Conservation (phyloP, 1,140 invertebrate genomes). For the Pteromalus puparum region DNA sequence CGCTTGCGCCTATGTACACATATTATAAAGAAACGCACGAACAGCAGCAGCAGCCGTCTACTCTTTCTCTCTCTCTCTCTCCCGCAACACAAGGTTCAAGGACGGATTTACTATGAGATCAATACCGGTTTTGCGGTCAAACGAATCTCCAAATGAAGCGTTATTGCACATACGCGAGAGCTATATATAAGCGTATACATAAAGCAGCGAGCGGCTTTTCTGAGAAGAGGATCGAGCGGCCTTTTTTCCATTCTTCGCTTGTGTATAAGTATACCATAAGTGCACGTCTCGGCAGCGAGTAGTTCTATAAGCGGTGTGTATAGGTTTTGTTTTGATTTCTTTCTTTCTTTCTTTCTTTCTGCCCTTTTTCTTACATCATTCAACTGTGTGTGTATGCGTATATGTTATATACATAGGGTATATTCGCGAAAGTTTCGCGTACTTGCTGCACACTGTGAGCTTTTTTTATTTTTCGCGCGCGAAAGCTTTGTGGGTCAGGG, state of each 20-base stretch:
- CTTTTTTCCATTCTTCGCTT: neutral
- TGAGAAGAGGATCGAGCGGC: neutral
- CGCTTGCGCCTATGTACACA: slow-evolving; percentile 9
- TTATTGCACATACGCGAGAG: neutral
- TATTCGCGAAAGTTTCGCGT: neutral
- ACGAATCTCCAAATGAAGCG: slow-evolving; percentile 9
- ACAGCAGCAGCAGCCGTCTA: neutral
- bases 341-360: neutral
- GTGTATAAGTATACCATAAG: neutral
- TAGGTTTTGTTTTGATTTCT: neutral
- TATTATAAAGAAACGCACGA: neutral
- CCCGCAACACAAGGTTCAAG: slow-evolving; percentile 25
- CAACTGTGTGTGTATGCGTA: too few species aligned
- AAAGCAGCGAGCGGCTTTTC: neutral
- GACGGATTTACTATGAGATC: slow-evolving; percentile 32
- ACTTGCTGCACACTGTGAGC: neutral
- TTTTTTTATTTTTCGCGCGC: neutral
- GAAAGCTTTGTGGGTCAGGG: neutral
- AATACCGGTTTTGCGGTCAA: slow-evolving; percentile 26
- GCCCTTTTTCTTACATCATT: neutral
- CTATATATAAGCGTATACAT: too few species aligned
- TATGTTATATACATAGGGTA: too few species aligned
- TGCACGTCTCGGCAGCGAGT: neutral
- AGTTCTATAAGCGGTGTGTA: neutral
- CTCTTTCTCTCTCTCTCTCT: neutral